Conservation (phyloP, 2,888 invertebrate genomes). For the Piscicola geometra region DNA sequence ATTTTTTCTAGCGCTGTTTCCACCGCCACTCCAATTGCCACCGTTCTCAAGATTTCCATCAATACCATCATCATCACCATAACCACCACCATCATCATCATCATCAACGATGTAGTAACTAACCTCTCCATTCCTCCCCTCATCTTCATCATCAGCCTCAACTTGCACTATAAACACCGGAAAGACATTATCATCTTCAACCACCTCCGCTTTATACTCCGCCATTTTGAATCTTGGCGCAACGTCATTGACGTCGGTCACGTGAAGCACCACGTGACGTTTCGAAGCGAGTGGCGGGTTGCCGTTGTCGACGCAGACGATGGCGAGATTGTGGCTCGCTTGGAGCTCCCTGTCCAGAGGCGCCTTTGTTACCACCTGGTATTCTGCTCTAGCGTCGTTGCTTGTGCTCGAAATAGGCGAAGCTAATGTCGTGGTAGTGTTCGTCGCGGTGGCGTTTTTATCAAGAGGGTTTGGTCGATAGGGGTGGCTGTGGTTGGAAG, state of each 20-base stretch:
- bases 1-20: background rate
- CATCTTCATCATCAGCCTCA: conserved; percentile 38
- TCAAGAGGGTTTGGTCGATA: background rate
- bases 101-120: background rate
- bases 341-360: conserved; percentile 39
- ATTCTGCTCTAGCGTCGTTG: conserved; percentile 32
- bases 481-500: background rate
- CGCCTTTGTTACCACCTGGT: conserved; percentile 38
- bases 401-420: background rate
- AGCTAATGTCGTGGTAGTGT: background rate
- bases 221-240: conserved; percentile 37
- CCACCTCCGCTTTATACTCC: conserved; percentile 34
- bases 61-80: background rate
- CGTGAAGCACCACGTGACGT: conserved; percentile 35
- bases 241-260: conserved; percentile 41
- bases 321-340: conserved; percentile 26
- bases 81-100: background rate
- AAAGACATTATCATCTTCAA: conserved; percentile 37
- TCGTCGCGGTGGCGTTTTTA: background rate
- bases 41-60: background rate
- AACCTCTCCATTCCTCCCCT: conserved; percentile 37
- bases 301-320: conserved; percentile 36
- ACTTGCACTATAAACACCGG: conserved; percentile 36
- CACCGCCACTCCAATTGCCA: background rate
- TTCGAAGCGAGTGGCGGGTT: conserved; percentile 31